Percentiles rank a stretch among this genome's conserved stretches.
Conservation (phyloP, 2,888 invertebrate genomes). For the Eupithecia exiguata region DNA sequence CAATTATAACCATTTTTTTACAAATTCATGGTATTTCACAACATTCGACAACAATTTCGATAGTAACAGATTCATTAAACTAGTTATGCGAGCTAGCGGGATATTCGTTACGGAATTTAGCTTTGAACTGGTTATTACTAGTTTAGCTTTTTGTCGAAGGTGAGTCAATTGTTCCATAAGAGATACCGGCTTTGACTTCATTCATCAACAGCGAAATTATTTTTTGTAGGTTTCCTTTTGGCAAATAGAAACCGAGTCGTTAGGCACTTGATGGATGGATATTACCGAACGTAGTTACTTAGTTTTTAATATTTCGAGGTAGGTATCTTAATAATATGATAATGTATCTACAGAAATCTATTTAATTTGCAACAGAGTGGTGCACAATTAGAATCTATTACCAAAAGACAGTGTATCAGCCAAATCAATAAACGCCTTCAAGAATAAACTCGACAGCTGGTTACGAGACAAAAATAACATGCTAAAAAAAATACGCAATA, state of each 20-base stretch:
- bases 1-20: not conserved
- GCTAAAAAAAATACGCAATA: no score
- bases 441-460: no score
- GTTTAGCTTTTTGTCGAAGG: not conserved
- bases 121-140: slow-evolving; percentile 11
- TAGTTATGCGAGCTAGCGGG: slow-evolving; percentile 1
- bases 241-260: not conserved
- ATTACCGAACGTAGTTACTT: not conserved
- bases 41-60: not conserved
- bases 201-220: not conserved
- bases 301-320: not conserved
- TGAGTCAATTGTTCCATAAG: not conserved
- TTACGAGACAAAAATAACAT: no score
- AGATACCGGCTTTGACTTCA: not conserved
- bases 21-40: not conserved
- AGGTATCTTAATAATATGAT: no score
- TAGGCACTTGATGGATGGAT: not conserved
- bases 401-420: no score
- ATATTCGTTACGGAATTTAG: slow-evolving; percentile 7
- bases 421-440: no score
- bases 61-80: slow-evolving; percentile 5
- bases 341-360: no score
- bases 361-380: no score
- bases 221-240: not conserved
- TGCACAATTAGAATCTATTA: no score